Evolutionary conservation across 2,888 invertebrate genomes (phyloP).

Genomic region (Rhorus exstirpatorius): DNA sequence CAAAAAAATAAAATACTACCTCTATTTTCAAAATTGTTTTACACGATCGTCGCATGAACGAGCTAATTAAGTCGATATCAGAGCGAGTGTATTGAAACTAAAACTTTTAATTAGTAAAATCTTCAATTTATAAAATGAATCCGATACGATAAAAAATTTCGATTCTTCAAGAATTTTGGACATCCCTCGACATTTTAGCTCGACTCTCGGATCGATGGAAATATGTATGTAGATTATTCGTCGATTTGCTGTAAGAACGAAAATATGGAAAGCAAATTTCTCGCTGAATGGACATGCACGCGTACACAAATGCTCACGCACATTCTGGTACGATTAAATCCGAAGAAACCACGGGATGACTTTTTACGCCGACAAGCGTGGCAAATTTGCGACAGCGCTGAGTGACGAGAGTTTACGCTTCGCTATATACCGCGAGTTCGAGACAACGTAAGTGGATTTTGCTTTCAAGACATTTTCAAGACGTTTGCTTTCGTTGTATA

Average conservation of each 20-base stretch:
- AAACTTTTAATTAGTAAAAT: neutral
- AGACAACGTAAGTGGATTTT: constrained; percentile 53
- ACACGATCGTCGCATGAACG: neutral
- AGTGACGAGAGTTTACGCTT: constrained; percentile 57
- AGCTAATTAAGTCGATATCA: no score
- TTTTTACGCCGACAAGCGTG: constrained; percentile 64
- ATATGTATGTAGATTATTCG: no score
- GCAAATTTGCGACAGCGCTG: constrained; percentile 58
- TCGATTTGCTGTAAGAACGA: no score
- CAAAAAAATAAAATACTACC: neutral
- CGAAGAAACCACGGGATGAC: constrained; percentile 58
- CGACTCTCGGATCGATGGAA: no score
- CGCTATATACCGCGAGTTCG: constrained; percentile 13
- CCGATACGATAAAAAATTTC: neutral
- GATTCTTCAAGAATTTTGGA: neutral
- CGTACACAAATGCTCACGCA: neutral
- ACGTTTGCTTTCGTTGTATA: constrained; percentile 43
- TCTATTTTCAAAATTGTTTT: constrained; percentile 1
- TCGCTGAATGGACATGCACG: no score
- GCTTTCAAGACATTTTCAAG: constrained; percentile 40
- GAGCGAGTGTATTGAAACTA: no score
- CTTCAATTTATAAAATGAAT: no score
- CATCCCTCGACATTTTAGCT: no score
- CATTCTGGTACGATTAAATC: constrained; percentile 17
- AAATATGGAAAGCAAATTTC: no score